Evolutionary conservation across 1,140 invertebrate species (phyloP).

Genomic region (Heliconius eleuchia): DNA sequence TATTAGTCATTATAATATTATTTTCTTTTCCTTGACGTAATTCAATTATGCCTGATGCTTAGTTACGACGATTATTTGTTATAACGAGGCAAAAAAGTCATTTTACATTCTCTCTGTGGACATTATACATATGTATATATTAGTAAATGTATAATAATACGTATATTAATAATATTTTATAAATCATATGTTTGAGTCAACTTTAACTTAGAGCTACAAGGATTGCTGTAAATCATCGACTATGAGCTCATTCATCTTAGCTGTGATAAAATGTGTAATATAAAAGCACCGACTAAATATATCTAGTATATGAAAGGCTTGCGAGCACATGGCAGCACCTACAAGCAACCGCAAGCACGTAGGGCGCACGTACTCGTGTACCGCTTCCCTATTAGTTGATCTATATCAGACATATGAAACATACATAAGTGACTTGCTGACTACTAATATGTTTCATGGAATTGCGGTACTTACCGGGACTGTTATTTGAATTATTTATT

Average conservation of each 20-base stretch:
- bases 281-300: slow-evolving; percentile 15
- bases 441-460: slow-evolving; percentile 13
- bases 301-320: slow-evolving; percentile 14
- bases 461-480: slow-evolving; percentile 10
- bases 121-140: no score
- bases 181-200: background rate
- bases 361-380: slow-evolving; percentile 23
- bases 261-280: slow-evolving; percentile 11
- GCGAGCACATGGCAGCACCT: background rate
- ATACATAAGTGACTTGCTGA: slow-evolving; percentile 14
- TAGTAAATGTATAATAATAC: no score
- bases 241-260: background rate
- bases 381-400: slow-evolving; percentile 32
- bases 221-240: background rate
- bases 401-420: slow-evolving; percentile 27
- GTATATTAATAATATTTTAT: background rate
- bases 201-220: background rate
- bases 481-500: background rate
- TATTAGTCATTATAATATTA: background rate
- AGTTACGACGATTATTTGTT: background rate
- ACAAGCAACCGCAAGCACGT: slow-evolving; percentile 24
- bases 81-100: no score
- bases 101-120: no score
- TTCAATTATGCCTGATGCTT: background rate
- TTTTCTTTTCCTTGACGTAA: background rate